These are phyloP conservation scores for Calliscelio sp. DNA, from an alignment of 2,888 invertebrate species.

Conservation along the genomic window DNA sequence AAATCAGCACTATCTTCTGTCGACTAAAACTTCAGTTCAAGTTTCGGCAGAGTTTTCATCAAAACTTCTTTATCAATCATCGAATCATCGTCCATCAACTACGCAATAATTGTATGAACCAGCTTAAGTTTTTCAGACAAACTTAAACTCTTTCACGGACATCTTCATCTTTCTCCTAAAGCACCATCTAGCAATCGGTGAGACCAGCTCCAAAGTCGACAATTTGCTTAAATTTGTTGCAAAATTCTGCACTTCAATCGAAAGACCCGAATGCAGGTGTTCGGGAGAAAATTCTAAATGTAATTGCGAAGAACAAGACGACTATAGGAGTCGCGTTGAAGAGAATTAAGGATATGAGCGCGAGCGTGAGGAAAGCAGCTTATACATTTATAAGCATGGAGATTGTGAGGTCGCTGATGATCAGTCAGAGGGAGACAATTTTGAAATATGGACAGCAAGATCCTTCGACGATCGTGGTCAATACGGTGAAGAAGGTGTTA, in stretches of 20 bases:
- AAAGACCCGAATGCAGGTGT: conserved; percentile 92
- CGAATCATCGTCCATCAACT: conserved; percentile 79
- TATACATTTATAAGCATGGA: conserved; percentile 87
- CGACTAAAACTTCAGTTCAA: conserved; percentile 79
- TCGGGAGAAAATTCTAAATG: conserved; percentile 90
- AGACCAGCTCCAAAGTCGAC: conserved; percentile 90
- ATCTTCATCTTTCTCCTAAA: conserved; percentile 89
- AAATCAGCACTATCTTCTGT: conserved; percentile 77
- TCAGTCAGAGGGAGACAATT: conserved; percentile 89
- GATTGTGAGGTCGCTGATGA: conserved; percentile 88
- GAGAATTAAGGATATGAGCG: conserved; percentile 92
- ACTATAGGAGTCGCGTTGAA: conserved; percentile 91
- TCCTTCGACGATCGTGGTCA: conserved; percentile 87
- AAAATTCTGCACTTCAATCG: conserved; percentile 89
- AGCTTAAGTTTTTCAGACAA: conserved; percentile 86
- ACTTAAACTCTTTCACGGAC: conserved; percentile 88
- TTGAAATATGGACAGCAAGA: conserved; percentile 89
- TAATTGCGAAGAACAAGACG: conserved; percentile 90
- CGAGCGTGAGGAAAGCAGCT: conserved; percentile 90
- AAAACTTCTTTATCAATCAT: conserved; percentile 79
- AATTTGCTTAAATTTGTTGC: conserved; percentile 90
- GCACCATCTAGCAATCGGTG: conserved; percentile 89
- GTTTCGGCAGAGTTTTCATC: conserved; percentile 80
- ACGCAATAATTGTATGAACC: conserved; percentile 80
- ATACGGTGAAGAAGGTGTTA: conserved; percentile 87